These are phyloP conservation scores for Psittacula derbiana DNA, from an alignment of 2,797 vertebrate species.

Conservation along the genomic window DNA sequence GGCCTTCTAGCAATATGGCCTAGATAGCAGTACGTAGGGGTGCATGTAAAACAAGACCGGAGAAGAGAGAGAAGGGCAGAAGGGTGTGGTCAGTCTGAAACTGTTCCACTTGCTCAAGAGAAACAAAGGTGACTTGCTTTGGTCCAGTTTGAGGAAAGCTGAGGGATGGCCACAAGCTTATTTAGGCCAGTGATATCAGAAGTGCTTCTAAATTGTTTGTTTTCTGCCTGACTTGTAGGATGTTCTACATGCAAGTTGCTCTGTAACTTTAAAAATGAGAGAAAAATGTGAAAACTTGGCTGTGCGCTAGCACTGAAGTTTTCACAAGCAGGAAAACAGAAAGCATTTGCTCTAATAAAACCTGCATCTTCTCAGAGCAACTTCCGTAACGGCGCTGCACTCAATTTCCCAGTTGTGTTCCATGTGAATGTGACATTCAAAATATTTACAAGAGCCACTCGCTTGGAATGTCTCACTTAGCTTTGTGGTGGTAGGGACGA, in stretches of 20 bases:
- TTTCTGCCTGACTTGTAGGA: background rate
- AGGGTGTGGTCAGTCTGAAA: background rate
- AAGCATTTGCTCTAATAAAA: background rate
- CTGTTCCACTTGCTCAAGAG: background rate
- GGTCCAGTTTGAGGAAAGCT: background rate
- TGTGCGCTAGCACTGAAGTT: accelerated
- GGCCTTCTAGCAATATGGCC: background rate
- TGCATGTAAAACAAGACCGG: background rate
- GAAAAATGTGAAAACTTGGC: background rate
- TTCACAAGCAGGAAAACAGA: background rate
- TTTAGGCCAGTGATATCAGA: background rate
- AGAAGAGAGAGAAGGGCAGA: background rate
- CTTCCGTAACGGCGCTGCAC: accelerated
- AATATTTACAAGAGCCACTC: background rate
- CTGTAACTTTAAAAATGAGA: background rate
- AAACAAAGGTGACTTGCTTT: background rate
- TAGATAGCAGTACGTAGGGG: accelerated
- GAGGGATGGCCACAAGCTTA: background rate
- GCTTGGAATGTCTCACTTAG: background rate
- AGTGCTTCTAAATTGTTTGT: background rate
- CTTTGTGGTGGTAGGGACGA: background rate
- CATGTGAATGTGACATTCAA: background rate
- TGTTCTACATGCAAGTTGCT: accelerated
- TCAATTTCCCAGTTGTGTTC: background rate
- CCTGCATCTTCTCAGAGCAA: background rate